Evolutionary conservation across 2,888 invertebrate genomes (phyloP), one percentile per base, ranked within the genome.

Genomic region (Cerastoderma edule): DNA sequence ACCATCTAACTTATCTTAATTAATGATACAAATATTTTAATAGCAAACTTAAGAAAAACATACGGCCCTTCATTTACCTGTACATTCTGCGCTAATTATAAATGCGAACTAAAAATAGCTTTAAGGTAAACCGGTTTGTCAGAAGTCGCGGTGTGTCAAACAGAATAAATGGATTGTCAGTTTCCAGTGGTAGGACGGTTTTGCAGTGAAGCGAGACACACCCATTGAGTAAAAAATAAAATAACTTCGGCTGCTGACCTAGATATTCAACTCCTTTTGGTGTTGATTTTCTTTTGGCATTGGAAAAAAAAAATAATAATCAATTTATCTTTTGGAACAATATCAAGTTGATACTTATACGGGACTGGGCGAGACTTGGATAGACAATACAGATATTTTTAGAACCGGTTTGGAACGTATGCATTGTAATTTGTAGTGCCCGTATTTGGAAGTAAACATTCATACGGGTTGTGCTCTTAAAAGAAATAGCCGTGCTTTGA

Each of bases 41-140:
- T n/a, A n/a, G n/a, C n/a, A n/a, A n/a, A n/a, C n/a, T n/a, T n/a
- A n/a, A n/a, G n/a, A n/a, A n/a, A n/a, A n/a, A 46, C 2, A 46
- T 46, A 1, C 19, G n/a, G 46, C 19, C 46, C 22, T 50, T n/a
- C 39, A 39, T 60, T 60, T 60, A 60, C 60, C 60, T 60, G 60
- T 60, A 60, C 24, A 39, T 24, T 60, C n/a, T n/a, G n/a, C n/a
- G n/a, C n/a, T n/a, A n/a, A 22, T 67, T 30, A 48, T 50, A 32
- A n/a, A n/a, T n/a, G n/a, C n/a, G n/a, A n/a, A n/a, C 74, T 74
- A 74, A 69, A 66, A 69, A 69, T 74, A 69, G 69, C 68, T 56
- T 44, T 30, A 73, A 71, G 75, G 80, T 72, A 80, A 80, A 80
- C 80, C 80, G 80, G 80, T 80, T 80, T 80, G 66, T 72, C 44